phyloP scores from a whole-genome alignment of 92 coral and sea anemone genomes.

The Hydrozoanthus gracilis region DNA sequence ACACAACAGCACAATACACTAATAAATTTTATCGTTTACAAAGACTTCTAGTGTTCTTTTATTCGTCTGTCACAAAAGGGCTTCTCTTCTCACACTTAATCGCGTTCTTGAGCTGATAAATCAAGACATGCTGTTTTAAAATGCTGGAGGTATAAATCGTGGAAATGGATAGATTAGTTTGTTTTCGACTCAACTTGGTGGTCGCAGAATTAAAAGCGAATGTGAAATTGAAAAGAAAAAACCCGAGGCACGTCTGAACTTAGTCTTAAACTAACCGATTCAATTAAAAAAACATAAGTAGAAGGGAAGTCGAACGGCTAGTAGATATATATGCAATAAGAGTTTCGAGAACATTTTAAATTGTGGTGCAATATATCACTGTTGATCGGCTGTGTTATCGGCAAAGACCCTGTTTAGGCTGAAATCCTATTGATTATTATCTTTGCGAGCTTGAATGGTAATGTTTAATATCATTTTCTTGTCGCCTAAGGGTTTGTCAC shows the following conservation, averaged over 20 bases:
- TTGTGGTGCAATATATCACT: conserved; percentile 18
- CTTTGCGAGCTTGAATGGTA: conserved; percentile 40
- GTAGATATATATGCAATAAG: conserved; percentile 4
- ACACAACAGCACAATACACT: conserved; percentile 13
- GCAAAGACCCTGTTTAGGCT: conserved; percentile 49
- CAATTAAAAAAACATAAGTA: not conserved
- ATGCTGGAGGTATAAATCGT: not conserved
- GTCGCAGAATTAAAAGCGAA: conserved; percentile 10
- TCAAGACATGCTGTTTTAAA: conserved; percentile 22
- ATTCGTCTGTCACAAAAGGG: conserved; percentile 18
- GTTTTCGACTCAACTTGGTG: not conserved
- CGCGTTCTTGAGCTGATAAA: conserved; percentile 14
- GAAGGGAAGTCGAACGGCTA: conserved; percentile 1
- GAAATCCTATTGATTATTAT: conserved; percentile 43
- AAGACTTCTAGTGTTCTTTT: conserved; percentile 9
- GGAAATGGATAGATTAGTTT: not conserved
- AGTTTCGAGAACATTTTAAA: conserved; percentile 3
- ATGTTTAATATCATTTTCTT: conserved; percentile 36
- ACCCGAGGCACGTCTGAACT: not conserved
- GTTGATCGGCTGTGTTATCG: conserved; percentile 46
- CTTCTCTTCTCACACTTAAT: conserved; percentile 21
- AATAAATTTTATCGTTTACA: conserved; percentile 36
- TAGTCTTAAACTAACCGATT: not conserved
- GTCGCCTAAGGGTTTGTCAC: conserved; percentile 51
- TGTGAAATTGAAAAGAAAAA: not conserved